Evolutionary conservation across 1,140 invertebrate species (phyloP), one percentile per base, ranked within the genome.

Genomic region (Venustaconcha ellipsiformis): DNA sequence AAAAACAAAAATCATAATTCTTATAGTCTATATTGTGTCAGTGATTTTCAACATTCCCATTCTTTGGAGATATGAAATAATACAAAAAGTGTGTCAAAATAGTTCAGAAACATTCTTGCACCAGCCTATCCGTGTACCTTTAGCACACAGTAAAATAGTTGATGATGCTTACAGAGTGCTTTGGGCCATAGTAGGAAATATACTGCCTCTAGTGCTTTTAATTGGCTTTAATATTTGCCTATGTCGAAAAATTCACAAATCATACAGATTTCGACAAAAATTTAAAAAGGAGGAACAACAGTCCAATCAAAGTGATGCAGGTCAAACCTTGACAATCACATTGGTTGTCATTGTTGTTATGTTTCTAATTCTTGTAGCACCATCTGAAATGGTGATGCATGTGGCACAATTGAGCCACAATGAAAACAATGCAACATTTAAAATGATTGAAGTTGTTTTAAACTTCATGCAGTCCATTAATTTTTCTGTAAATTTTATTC

Each of bases 291-390:
- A 81, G 18, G 72, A 83, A 13, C 75, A 81, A 58, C 65, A 69
- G 17, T 66, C 69, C 55, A 70, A 67, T 26, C 78, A 67, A 57
- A 83, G 74, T 55, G 82, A 83, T 69, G 80, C 83, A 2, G 80
- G 79, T 30, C 79, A 86, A 62, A 84, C 84, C 2, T 73, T 89
- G 13, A 89, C 88, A 13, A 78, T 88, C 18, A 89, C 87, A 0
- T 81, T 89, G 2, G 83, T 89, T 13, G 84, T 84, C 48, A 88
- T 89, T 18, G 86, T 89, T 14, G 82, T 88, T 14, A 87, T 89
- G 87, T 89, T 89, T 68, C 81, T 88, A 66, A 83, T 88, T 20
- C 78, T 89, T 4, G 88, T 89, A 18, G 88, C 88, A 2, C 88
- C 88, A 15, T 88, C 87, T 1, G 88, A 89, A 74, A 82, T 87